phyloP scores from a whole-genome alignment of 2,797 vertebrate genomes.

The Chrosomus eos region DNA sequence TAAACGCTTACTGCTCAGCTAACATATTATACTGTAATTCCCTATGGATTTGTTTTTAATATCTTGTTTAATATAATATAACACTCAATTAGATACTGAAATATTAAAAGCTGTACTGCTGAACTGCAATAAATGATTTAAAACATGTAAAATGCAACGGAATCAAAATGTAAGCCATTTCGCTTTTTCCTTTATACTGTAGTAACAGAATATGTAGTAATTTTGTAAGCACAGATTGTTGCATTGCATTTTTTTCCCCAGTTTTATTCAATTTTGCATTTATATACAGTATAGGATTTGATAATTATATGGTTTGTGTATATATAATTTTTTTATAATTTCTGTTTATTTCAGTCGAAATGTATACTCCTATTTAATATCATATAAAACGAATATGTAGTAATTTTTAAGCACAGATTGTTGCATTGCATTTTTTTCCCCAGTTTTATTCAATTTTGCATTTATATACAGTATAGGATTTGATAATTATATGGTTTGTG shows the following conservation, averaged over 20 bases:
- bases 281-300: too few relatives aligned
- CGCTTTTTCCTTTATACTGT: background rate
- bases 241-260: too few relatives aligned
- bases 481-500: too few relatives aligned
- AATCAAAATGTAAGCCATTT: background rate
- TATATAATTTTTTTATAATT: too few relatives aligned
- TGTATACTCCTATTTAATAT: too few relatives aligned
- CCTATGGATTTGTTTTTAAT: background rate
- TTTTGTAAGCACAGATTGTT: background rate
- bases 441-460: background rate
- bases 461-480: background rate
- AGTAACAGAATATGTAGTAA: background rate
- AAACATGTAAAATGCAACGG: background rate
- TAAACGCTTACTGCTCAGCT: constrained; percentile 66
- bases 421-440: too few relatives aligned
- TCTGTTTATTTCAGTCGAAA: too few relatives aligned
- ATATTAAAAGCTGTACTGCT: constrained; percentile 1
- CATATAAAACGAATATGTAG: too few relatives aligned
- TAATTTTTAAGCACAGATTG: background rate
- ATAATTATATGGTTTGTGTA: too few relatives aligned
- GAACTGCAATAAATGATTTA: background rate
- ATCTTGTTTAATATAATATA: background rate
- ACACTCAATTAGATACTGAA: background rate
- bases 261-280: background rate
- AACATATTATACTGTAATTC: background rate